Evolutionary conservation across 2,113 vertebrate species (phyloP).

Genomic region (human): DNA sequence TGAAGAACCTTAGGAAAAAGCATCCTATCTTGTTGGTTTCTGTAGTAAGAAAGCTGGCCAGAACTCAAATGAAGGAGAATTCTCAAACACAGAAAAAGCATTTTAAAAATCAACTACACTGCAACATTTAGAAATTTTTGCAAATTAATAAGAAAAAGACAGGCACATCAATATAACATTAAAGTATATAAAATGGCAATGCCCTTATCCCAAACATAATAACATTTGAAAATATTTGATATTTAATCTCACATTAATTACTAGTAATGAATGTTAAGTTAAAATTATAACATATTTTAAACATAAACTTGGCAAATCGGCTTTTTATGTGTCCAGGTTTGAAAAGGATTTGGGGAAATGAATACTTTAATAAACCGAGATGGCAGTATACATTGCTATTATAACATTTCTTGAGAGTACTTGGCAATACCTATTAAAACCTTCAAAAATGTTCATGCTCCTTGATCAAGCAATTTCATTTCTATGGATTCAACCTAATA

Average conservation of each 20-base stretch:
- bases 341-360: background rate
- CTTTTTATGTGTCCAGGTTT: background rate
- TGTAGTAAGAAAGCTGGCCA: background rate
- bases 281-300: background rate
- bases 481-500: constrained; percentile 21
- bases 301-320: background rate
- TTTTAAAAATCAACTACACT: background rate
- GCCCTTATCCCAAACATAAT: background rate
- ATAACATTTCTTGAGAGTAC: background rate
- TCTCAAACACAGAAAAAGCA: background rate
- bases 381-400: background rate
- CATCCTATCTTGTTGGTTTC: background rate
- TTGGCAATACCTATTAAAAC: background rate
- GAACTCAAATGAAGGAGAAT: background rate
- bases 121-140: background rate
- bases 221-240: constrained; percentile 26
- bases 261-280: background rate
- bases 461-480: constrained; percentile 40
- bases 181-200: background rate
- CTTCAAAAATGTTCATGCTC: background rate
- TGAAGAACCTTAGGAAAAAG: background rate
- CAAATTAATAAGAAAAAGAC: background rate
- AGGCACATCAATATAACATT: background rate
- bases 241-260: background rate
- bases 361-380: background rate